phyloP scores from a whole-genome alignment of 2,113 vertebrate species.

The Myrmophylax atrothorax region DNA sequence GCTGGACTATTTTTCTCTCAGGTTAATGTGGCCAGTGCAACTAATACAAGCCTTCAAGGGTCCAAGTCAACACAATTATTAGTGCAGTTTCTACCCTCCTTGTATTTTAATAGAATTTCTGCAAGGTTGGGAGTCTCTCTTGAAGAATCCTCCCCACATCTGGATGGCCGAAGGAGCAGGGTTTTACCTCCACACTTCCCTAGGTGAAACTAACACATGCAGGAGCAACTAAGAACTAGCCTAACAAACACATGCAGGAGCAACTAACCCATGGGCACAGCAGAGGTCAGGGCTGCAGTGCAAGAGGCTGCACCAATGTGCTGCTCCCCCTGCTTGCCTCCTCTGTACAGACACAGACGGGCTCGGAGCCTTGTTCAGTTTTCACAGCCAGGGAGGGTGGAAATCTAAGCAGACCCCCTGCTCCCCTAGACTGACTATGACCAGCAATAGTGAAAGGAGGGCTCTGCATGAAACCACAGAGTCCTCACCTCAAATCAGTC shows the following conservation, averaged over 20 bases:
- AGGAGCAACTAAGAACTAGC: background rate
- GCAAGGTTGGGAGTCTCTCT: background rate
- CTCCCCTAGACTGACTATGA: background rate
- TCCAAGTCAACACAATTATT: background rate
- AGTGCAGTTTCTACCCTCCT: background rate
- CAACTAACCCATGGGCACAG: background rate
- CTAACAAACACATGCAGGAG: background rate
- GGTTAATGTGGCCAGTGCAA: background rate
- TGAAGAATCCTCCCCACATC: background rate
- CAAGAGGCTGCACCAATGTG: background rate
- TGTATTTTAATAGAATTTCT: background rate
- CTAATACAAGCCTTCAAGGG: background rate
- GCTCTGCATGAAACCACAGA: background rate
- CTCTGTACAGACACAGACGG: background rate
- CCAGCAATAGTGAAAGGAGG: background rate
- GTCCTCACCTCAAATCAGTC: constrained; percentile 16
- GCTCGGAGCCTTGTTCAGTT: background rate
- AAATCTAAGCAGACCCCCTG: background rate
- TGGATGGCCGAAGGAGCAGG: background rate
- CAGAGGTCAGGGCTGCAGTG: fast-evolving
- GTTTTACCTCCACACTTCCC: background rate
- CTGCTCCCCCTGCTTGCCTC: background rate
- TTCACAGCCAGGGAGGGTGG: background rate
- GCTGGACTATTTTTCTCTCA: background rate
- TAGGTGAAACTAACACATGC: too few relatives aligned